Evolutionary conservation across 2,888 invertebrate genomes (phyloP).

Genomic region (Deilephila elpenor): DNA sequence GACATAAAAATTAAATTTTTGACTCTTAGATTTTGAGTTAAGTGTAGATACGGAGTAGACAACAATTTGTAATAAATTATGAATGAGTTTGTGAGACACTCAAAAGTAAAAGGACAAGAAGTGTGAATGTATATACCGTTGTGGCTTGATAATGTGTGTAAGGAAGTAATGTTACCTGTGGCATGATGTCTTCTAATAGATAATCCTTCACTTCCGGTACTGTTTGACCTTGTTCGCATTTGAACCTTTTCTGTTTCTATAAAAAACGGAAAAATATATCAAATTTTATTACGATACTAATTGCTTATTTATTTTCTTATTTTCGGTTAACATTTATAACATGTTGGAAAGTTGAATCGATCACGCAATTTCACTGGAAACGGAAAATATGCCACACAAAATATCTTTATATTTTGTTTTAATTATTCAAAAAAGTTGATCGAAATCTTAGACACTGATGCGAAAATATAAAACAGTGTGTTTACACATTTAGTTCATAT

Average conservation of each 20-base stretch:
- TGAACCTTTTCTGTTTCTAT: constrained; percentile 82
- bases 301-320: no score
- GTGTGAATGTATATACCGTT: constrained; percentile 1
- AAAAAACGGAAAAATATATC: constrained; percentile 34
- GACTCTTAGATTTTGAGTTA: background rate
- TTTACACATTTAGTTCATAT: background rate
- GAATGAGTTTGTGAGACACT: constrained; percentile 3
- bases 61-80: background rate
- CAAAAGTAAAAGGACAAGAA: background rate
- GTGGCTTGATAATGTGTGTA: background rate
- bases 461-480: background rate
- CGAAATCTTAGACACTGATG: background rate
- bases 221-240: constrained; percentile 83
- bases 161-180: constrained; percentile 67
- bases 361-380: no score
- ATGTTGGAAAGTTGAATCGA: no score
- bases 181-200: constrained; percentile 85
- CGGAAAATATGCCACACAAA: no score
- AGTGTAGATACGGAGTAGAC: background rate
- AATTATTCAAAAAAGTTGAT: no score
- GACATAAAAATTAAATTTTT: background rate
- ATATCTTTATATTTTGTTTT: no score
- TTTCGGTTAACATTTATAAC: no score
- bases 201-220: constrained; percentile 84
- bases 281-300: no score